These are phyloP conservation scores for Oscheius sp. DNA, from an alignment of 2,888 invertebrate species.

Conservation along the genomic window DNA sequence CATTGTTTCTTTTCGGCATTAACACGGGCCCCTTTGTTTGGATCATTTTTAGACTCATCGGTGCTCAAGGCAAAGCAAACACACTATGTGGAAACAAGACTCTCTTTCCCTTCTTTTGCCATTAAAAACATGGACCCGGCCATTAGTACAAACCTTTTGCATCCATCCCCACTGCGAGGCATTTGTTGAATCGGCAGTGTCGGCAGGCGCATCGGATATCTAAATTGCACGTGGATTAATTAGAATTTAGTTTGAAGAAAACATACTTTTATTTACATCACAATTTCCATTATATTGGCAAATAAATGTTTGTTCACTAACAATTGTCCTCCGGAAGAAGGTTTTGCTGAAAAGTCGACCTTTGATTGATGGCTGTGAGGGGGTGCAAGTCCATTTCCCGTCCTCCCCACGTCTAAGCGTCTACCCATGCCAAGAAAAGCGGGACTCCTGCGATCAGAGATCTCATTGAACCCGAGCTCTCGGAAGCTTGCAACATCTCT, in stretches of 20 bases:
- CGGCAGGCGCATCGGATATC: constrained; percentile 71
- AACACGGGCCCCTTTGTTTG: constrained; percentile 21
- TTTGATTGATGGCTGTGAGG: neutral
- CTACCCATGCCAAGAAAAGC: neutral
- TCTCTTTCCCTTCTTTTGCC: constrained; percentile 24
- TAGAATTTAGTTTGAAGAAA: neutral
- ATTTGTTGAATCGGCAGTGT: constrained; percentile 72
- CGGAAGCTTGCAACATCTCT: neutral
- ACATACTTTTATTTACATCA: constrained; percentile 72
- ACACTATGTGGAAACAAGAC: neutral
- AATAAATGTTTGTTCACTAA: constrained; percentile 72
- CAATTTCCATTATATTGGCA: constrained; percentile 73
- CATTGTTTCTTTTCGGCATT: constrained; percentile 14
- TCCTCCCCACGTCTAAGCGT: neutral
- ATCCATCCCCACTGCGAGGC: constrained; percentile 72
- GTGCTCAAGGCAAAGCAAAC: constrained; percentile 22
- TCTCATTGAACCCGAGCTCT: no score
- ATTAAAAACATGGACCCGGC: neutral
- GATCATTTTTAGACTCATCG: constrained; percentile 13
- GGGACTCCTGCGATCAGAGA: neutral
- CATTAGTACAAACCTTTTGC: constrained; percentile 63
- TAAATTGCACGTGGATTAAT: constrained; percentile 27
- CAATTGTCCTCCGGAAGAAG: constrained; percentile 72
- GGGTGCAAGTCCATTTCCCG: constrained; percentile 7
- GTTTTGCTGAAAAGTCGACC: constrained; percentile 65